A percentile compares a stretch with the other conserved stretches of the same genome.
These are phyloP conservation scores for Diphyllodes magnificus DNA, from an alignment of 2,113 vertebrate genomes.

Conservation along the genomic window DNA sequence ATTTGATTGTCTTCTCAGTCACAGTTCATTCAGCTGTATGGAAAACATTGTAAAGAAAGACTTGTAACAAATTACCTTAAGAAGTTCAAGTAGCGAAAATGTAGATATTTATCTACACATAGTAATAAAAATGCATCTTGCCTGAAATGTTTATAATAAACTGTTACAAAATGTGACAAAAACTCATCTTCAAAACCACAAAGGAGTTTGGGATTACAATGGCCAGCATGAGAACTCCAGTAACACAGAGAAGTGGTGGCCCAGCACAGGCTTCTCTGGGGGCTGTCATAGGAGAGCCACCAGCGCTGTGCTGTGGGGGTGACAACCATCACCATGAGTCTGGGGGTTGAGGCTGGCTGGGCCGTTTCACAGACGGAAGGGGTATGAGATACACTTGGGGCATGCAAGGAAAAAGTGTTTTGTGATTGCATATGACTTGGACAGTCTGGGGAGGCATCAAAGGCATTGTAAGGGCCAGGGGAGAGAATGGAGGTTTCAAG, in stretches of 20 bases:
- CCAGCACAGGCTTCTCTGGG: neutral
- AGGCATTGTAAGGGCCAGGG: no score
- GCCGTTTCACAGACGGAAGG: neutral
- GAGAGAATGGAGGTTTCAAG: neutral
- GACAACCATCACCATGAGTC: accelerated
- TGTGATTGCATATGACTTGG: neutral
- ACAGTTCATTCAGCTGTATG: neutral
- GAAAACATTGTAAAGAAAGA: neutral
- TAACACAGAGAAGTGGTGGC: neutral
- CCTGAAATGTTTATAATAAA: neutral
- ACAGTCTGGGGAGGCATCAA: neutral
- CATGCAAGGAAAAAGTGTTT: neutral
- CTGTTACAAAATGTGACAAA: neutral
- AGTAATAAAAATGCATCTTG: neutral
- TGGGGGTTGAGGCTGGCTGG: neutral
- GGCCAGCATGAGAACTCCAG: neutral
- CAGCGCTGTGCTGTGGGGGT: neutral
- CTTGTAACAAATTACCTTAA: neutral
- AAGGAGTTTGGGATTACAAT: neutral
- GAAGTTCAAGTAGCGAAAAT: neutral
- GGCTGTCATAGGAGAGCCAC: neutral
- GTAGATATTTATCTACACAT: neutral
- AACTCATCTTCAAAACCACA: neutral
- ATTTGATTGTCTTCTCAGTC: neutral
- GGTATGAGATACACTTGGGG: accelerated